phyloP scores from a whole-genome alignment of 2,113 vertebrate species.

The Microcebus jonahi region DNA sequence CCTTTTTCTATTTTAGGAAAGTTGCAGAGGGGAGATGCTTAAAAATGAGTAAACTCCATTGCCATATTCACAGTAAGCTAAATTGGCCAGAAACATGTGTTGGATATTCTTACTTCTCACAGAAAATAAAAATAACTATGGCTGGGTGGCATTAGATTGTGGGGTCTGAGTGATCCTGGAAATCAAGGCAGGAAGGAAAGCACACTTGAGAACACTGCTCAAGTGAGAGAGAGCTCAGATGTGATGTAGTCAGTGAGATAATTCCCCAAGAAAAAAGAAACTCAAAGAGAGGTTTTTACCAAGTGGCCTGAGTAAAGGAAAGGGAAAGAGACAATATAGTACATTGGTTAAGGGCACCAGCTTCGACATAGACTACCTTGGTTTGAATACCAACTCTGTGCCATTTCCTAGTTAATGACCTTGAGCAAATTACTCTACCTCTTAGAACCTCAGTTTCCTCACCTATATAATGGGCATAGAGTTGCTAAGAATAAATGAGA shows the following conservation, averaged over 20 bases:
- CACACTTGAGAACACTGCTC: not conserved
- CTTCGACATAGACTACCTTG: not conserved
- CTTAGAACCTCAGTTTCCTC: not conserved
- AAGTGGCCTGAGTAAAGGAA: not conserved
- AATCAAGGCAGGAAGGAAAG: not conserved
- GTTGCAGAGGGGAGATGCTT: not conserved
- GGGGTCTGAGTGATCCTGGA: not conserved
- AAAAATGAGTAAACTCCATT: slow-evolving; percentile 1
- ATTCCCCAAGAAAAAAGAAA: slow-evolving; percentile 41
- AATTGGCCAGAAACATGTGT: slow-evolving; percentile 22
- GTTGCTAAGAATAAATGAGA: not conserved
- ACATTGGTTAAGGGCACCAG: not conserved
- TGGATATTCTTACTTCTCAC: not conserved
- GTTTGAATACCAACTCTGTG: not conserved
- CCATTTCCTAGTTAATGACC: not conserved
- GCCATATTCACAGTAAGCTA: not conserved
- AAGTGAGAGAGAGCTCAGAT: not conserved
- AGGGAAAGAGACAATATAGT: not conserved
- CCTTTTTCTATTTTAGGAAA: slow-evolving; percentile 35
- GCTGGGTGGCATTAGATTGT: not conserved
- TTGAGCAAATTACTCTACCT: not conserved
- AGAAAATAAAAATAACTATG: slow-evolving; percentile 21
- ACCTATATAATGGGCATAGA: not conserved
- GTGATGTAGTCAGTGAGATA: not conserved
- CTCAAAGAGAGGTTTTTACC: not conserved